Evolutionary conservation across 2,888 invertebrate genomes (phyloP).

Genomic region (Philaethria dido): DNA sequence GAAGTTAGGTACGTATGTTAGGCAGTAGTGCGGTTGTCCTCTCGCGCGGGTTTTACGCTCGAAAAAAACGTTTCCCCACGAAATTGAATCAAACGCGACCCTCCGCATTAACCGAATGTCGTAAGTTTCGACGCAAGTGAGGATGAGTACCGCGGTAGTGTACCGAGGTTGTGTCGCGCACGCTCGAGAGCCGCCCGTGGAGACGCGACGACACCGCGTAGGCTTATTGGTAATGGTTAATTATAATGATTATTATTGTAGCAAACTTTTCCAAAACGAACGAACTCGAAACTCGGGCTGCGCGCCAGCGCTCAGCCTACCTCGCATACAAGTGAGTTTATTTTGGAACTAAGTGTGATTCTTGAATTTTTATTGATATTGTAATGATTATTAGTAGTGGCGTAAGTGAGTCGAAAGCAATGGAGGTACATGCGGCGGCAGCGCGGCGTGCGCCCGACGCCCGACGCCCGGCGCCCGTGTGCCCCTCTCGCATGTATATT

Average conservation of each 20-base stretch:
- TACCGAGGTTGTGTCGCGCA: slow-evolving; percentile 45
- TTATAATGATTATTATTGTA: slow-evolving; percentile 83
- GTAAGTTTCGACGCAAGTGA: slow-evolving; percentile 42
- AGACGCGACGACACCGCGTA: slow-evolving; percentile 80
- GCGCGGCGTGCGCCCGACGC: slow-evolving; percentile 48
- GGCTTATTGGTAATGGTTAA: slow-evolving; percentile 83
- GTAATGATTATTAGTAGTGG: slow-evolving; percentile 83
- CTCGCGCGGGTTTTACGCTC: slow-evolving; percentile 65
- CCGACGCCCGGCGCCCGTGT: slow-evolving; percentile 46
- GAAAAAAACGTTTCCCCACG: slow-evolving; percentile 44
- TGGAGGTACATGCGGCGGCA: slow-evolving; percentile 62
- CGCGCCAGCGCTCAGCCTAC: slow-evolving; percentile 85
- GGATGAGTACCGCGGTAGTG: slow-evolving; percentile 43
- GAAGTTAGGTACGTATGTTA: slow-evolving; percentile 83
- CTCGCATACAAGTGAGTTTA: slow-evolving; percentile 90
- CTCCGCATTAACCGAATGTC: slow-evolving; percentile 42
- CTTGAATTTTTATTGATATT: slow-evolving; percentile 86
- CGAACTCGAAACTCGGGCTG: slow-evolving; percentile 85
- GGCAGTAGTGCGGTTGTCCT: slow-evolving; percentile 82
- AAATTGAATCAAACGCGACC: slow-evolving; percentile 43
- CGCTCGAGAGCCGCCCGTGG: slow-evolving; percentile 65
- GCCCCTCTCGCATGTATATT: slow-evolving; percentile 59
- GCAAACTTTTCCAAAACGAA: slow-evolving; percentile 85
- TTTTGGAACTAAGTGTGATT: slow-evolving; percentile 91
- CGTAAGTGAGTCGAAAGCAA: slow-evolving; percentile 77